Evolutionary conservation across 2,113 vertebrate species (phyloP).

Genomic region (Engystomops pustulosus): DNA sequence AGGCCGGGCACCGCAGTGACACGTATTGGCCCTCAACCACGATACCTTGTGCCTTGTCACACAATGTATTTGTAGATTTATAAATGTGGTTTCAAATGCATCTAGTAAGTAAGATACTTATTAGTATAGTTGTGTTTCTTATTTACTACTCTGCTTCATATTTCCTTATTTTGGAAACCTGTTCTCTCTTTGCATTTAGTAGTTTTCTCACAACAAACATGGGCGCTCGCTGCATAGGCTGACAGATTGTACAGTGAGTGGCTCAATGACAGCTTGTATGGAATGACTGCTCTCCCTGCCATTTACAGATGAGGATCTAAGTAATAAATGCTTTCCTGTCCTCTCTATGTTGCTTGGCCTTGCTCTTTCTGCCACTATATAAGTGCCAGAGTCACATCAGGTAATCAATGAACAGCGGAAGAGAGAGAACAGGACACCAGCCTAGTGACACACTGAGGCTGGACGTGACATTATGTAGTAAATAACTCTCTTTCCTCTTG

Average conservation of each 20-base stretch:
- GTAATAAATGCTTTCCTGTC: conserved; percentile 44
- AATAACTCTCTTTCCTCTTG: background rate
- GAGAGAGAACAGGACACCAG: conserved; percentile 3
- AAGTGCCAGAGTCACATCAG: conserved; percentile 9
- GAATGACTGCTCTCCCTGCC: conserved; percentile 44
- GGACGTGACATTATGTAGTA: background rate
- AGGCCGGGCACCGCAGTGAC: too few species aligned
- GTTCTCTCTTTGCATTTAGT: background rate
- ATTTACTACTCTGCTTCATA: too few species aligned
- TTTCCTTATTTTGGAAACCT: background rate
- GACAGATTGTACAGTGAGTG: conserved; percentile 38
- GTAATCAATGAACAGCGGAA: conserved; percentile 27
- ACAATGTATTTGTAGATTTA: background rate
- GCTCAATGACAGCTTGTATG: conserved; percentile 29
- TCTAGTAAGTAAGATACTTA: background rate
- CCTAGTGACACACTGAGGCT: background rate
- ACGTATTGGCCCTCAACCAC: too few species aligned
- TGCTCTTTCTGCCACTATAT: conserved; percentile 29
- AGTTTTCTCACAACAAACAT: conserved; percentile 2
- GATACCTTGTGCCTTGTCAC: too few species aligned
- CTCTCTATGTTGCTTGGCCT: conserved; percentile 25
- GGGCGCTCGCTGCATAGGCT: background rate
- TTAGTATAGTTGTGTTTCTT: background rate
- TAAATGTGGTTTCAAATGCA: background rate
- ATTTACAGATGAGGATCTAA: conserved; percentile 43